phyloP scores from a whole-genome alignment of 2,113 vertebrate species.

The Phalacrocorax brasilianus region DNA sequence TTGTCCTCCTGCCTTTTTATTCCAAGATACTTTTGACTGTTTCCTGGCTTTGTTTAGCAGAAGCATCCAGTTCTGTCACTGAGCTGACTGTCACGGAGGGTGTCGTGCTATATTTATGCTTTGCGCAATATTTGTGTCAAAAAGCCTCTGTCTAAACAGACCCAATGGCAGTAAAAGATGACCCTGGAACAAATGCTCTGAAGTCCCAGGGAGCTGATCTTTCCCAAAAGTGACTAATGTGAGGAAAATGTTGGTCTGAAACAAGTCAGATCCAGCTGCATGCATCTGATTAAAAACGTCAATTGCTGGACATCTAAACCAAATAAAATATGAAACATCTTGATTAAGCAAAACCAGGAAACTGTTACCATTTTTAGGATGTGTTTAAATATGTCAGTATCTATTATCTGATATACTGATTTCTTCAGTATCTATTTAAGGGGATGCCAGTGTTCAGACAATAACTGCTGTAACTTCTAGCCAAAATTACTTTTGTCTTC shows the following conservation, averaged over 20 bases:
- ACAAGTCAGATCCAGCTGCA: background rate
- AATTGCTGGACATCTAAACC: background rate
- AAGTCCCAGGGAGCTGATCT: slow-evolving; percentile 4
- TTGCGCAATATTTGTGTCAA: background rate
- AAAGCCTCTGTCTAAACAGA: slow-evolving; percentile 28
- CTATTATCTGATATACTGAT: background rate
- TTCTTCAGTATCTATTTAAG: background rate
- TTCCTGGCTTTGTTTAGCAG: slow-evolving; percentile 55
- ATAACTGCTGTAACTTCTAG: background rate
- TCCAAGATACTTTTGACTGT: background rate
- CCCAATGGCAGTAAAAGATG: background rate
- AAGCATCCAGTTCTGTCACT: background rate
- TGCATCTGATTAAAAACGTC: slow-evolving; percentile 27
- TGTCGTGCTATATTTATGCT: background rate
- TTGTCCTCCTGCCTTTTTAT: background rate
- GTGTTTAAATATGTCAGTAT: background rate
- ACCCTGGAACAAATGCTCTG: slow-evolving; percentile 14
- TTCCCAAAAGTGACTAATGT: slow-evolving; percentile 45
- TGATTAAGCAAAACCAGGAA: background rate
- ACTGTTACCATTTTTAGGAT: background rate
- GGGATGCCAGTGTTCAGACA: background rate
- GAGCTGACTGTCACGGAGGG: background rate
- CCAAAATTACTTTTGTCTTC: background rate
- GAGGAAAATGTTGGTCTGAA: slow-evolving; percentile 27
- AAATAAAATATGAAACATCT: background rate